Base-by-base conservation (phyloP, 1,140 invertebrate species). In the Drosophila pallidifrons region DNA sequence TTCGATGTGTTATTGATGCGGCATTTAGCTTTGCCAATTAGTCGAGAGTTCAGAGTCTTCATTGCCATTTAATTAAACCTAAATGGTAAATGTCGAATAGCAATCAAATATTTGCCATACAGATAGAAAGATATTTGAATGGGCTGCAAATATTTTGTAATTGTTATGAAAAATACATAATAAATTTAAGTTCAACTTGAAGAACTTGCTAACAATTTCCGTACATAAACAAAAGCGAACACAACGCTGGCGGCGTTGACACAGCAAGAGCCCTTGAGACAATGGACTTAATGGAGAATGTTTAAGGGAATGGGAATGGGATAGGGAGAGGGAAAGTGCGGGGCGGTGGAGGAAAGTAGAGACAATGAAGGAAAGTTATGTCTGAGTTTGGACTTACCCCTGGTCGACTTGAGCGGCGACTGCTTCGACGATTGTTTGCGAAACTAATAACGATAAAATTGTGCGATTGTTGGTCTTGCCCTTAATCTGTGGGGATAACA, bases 381-480 rank as follows among this genome's bases (percentile, higher is more conserved):
- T 25, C 11, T 16, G 55, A 57, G 61, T 38, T 52, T 51, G 45
- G 63, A 85, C 91, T 92, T 91, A 92, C 91, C 91, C 91, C 70
- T 78, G 75, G 58, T 80, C 64, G 59, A 92, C 77, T 69, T 91
- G 79, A 43, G 64, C 72, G 68, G 80, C 77, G 59, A 92, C 79
- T 82, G 91, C 80, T 79, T 91, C 78, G 77, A 92, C 89, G 75
- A 88, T 77, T 85, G 82, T 87, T 90, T 88, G 88, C 74, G 91
- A 81, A 87, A 92, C 82, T 90, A 92, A 88, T 91, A 92, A 91
- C 85, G 91, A 92, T 90, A 92, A 92, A 92, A 92, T 92, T 82
- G 91, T 92, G 72, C 88, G 85, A 92, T 92, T 92, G 82, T 92
- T 92, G 79, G 91, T 92, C 70, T 92, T 92, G 69, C 91, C 91